Conservation (phyloP, 2,113 vertebrate species). For the Columba livia region DNA sequence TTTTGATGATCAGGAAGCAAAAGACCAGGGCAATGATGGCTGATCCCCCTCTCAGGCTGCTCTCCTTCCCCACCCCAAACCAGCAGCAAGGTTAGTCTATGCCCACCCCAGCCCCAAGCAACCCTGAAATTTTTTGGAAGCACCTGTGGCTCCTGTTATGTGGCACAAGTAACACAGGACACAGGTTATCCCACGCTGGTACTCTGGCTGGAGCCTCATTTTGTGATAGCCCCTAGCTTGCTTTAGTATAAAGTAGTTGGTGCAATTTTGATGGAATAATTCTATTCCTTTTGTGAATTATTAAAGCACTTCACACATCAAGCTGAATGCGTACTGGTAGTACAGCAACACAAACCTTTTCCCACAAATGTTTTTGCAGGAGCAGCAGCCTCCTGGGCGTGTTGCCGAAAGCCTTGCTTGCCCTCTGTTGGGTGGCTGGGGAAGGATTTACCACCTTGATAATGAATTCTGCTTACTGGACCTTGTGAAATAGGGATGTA, state of each 20-base stretch:
- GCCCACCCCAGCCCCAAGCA: background rate
- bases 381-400: background rate
- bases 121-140: background rate
- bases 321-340: background rate
- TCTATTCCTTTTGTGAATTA: background rate
- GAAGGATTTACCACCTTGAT: background rate
- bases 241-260: background rate
- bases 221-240: background rate
- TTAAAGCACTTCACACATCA: background rate
- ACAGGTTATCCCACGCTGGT: background rate
- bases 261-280: background rate
- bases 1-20: background rate
- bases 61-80: background rate
- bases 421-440: conserved; percentile 61
- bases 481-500: background rate
- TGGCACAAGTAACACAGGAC: background rate
- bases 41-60: background rate
- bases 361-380: background rate
- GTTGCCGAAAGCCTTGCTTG: conserved; percentile 10
- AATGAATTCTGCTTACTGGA: background rate
- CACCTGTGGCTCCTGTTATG: background rate
- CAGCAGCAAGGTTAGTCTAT: background rate
- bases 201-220: background rate
- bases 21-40: background rate
- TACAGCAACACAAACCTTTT: background rate